Evolutionary conservation across 1,140 invertebrate species (phyloP), one percentile per base, ranked within the genome.

Genomic region (Drosophila sulfurigaster): DNA sequence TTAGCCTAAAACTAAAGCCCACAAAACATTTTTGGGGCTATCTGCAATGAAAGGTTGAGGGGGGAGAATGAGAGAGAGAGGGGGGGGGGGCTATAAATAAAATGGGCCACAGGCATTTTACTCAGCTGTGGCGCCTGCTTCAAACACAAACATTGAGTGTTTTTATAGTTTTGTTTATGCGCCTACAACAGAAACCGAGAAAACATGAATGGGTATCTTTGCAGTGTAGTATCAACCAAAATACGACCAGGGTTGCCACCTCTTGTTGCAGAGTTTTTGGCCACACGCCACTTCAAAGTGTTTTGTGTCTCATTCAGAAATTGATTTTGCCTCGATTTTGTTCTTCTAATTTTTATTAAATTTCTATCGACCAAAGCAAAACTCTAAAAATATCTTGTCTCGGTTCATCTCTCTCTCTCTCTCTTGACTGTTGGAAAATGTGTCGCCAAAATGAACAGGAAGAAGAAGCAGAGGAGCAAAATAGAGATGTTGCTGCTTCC

Each of bases 121-220:
- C 16, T 20, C 57, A 46, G 41, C 64, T 86, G 79, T 88, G 82
- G 82, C 82, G 82, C 79, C 82, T 82, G 63, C 58, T 74, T 28
- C 41, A 69, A 15, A 56, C 56, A 28, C 60, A 76, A 60, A 41
- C 64, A 73, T 10, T 8, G 10, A 38, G 35, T 3, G 35, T 11
- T 86, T 86, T 86, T 86, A 86, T 86, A 82, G 82, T 79, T 86
- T 86, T 86, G 82, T 86, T 86, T 86, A 87, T 87, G 77, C 71
- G 66, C 63, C 63, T 82, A 75, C 68, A 82, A 82, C 80, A 82
- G 65, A 54, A 73, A 57, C 11, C 7, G 11, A 38, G 49, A 20
- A 78, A 83, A 77, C 60, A 83, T 75, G 78, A 76, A 68, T 71
- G 70, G 65, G 71, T n/a, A 28, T 57, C n/a, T 57, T 5, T 5